Evolutionary conservation across 2,797 vertebrate species (phyloP).

Genomic region (Silurus lanzhouensis): DNA sequence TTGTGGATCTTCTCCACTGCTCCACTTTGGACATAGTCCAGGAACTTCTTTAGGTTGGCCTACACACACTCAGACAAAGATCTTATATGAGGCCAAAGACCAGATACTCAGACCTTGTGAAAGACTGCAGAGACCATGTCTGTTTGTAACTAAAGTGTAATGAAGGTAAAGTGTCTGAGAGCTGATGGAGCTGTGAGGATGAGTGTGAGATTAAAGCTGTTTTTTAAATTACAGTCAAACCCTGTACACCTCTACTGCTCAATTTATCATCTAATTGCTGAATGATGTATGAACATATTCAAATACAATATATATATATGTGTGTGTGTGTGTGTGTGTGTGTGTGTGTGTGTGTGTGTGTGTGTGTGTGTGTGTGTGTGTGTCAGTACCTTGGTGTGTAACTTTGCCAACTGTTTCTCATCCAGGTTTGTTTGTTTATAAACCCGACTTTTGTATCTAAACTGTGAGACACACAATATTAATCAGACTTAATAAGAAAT

Average conservation of each 20-base stretch:
- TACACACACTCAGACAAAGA: constrained; percentile 54
- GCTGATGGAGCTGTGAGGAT: background rate
- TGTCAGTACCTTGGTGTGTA: constrained; percentile 85
- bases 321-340: too few species aligned
- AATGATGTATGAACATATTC: too few species aligned
- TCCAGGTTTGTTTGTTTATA: constrained; percentile 94
- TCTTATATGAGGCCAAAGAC: background rate
- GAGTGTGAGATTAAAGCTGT: background rate
- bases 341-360: constrained; percentile 4
- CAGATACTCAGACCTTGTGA: background rate
- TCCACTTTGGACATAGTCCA: constrained; percentile 86
- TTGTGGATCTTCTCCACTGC: constrained; percentile 84
- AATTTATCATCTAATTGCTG: background rate
- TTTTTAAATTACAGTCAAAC: background rate
- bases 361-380: background rate
- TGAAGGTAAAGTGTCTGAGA: background rate
- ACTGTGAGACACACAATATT: constrained; percentile 68
- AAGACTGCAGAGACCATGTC: background rate
- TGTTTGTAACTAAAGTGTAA: background rate
- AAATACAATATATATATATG: too few species aligned
- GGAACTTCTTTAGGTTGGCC: constrained; percentile 90
- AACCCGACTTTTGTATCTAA: constrained; percentile 93
- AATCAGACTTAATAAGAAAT: background rate
- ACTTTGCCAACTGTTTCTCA: constrained; percentile 88
- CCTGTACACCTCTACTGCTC: background rate